Evolutionary conservation across 2,797 vertebrate genomes (phyloP), one percentile per base, ranked within the genome.

Genomic region (Cryptoprocta ferox): DNA sequence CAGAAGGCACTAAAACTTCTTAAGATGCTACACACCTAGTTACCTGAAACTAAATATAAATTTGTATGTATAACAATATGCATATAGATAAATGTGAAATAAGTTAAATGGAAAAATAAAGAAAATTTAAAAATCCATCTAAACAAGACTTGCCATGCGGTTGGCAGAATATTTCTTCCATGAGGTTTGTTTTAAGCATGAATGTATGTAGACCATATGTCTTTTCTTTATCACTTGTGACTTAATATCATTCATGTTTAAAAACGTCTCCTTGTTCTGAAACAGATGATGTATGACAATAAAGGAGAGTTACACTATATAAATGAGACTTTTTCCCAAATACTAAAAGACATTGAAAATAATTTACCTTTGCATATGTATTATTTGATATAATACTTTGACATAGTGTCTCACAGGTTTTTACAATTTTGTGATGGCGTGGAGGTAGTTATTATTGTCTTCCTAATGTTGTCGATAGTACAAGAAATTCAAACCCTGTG

Each of bases 141-240:
- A 66, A 93, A 48, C 8, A 94, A 81, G 53, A 82, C 4, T 89
- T 78, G 73, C 45, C 56, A 88, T 89, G 48, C 80, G 94, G n/a
- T 37, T 96, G 42, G 37, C 87, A 75, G 32, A 93, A 61, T 75
- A 83, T 85, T 94, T 83, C 79, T 85, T 81, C 71, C n/a, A 65
- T 84, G 50, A 92, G 79, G 32, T 39, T 87, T 73, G 71, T 73
- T 35, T 84, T n/a, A 83, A 88, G 66, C 30, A 84, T 87, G 39
- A 86, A 53, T 91, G 48, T 50, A 48, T 88, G 15, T 53, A 68
- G 39, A 50, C 24, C 93, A 95, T 32, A 79, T 95, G 78, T 78
- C 35, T 88, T 85, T 91, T 89, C 59, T 71, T 94, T 96, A 88
- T 94, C 82, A 79, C 61, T 78, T 63, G 32, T 83, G 48, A 85